Evolutionary conservation across 1,140 invertebrate genomes (phyloP).

Genomic region (Dendroctonus valens): DNA sequence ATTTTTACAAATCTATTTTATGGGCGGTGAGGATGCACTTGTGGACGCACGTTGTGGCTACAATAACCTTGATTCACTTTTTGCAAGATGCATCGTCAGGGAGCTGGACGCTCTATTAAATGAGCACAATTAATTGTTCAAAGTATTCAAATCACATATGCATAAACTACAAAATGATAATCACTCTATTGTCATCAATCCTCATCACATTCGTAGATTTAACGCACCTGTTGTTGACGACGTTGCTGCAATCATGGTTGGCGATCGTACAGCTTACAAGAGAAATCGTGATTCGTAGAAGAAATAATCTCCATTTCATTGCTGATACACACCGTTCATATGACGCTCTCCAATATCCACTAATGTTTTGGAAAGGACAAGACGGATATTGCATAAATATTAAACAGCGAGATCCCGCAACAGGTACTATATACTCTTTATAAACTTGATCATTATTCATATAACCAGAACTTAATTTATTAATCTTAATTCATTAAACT

Average conservation of each 20-base stretch:
- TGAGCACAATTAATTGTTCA: neutral
- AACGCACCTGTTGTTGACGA: conserved; percentile 53
- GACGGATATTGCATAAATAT: conserved; percentile 52
- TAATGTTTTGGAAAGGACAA: conserved; percentile 54
- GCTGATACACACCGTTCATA: conserved; percentile 49
- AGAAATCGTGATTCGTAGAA: conserved; percentile 36
- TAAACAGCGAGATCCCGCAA: conserved; percentile 46
- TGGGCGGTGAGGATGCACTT: neutral
- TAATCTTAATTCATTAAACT: too few relatives aligned
- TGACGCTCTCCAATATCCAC: conserved; percentile 55
- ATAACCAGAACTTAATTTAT: too few relatives aligned
- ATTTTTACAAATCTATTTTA: conserved; percentile 1
- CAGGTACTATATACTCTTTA: too few relatives aligned
- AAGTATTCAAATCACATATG: neutral
- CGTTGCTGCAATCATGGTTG: conserved; percentile 47
- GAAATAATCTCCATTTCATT: conserved; percentile 44
- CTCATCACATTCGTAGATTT: conserved; percentile 49
- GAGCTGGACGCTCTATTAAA: neutral
- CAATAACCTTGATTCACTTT: neutral
- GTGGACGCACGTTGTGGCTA: neutral
- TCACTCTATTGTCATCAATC: neutral
- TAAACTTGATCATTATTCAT: too few relatives aligned
- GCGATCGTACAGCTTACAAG: conserved; percentile 41
- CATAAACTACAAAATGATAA: neutral
- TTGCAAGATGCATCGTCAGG: neutral